Evolutionary conservation across 2,888 invertebrate genomes (phyloP).

Genomic region (Parelbella ahira): DNA sequence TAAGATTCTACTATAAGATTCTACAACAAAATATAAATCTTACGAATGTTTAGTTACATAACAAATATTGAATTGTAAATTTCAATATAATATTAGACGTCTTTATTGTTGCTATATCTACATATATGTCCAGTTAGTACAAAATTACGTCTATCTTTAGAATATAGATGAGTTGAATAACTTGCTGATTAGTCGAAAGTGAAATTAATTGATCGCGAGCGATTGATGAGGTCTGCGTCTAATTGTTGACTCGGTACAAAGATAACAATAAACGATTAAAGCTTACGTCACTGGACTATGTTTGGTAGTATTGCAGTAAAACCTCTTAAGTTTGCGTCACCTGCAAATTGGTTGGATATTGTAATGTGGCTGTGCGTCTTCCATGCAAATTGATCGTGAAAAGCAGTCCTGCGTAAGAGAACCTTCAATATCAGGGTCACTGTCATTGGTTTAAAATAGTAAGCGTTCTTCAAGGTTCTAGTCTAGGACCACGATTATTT

Average conservation of each 20-base stretch:
- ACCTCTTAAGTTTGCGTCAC: slow-evolving; percentile 16
- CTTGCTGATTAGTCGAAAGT: slow-evolving; percentile 25
- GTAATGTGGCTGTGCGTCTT: slow-evolving; percentile 2
- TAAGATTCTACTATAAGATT: too few relatives aligned
- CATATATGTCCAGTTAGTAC: not conserved
- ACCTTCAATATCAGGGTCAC: not conserved
- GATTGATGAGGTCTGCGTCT: slow-evolving; percentile 17
- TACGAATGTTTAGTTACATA: too few relatives aligned
- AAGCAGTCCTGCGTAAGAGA: slow-evolving; percentile 16
- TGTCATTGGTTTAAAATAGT: too few relatives aligned
- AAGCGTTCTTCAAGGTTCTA: slow-evolving; percentile 2
- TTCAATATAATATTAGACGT: too few relatives aligned
- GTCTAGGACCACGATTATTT: not conserved
- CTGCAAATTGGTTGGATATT: slow-evolving; percentile 9
- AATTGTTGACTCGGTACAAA: slow-evolving; percentile 8
- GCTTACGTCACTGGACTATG: slow-evolving; percentile 36
- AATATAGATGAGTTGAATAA: slow-evolving; percentile 20
- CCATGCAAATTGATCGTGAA: slow-evolving; percentile 22
- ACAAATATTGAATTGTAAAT: too few relatives aligned
- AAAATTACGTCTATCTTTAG: slow-evolving; percentile 12
- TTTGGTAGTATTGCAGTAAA: slow-evolving; percentile 32
- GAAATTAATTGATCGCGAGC: slow-evolving; percentile 23
- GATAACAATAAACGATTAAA: slow-evolving; percentile 36
- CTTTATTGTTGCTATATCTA: slow-evolving; percentile 2
- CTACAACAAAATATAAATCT: too few relatives aligned